A percentile compares a stretch with the other conserved stretches of the same genome.
Evolutionary conservation across 2,888 invertebrate species (phyloP).

Genomic region (Oeneis ivallda): DNA sequence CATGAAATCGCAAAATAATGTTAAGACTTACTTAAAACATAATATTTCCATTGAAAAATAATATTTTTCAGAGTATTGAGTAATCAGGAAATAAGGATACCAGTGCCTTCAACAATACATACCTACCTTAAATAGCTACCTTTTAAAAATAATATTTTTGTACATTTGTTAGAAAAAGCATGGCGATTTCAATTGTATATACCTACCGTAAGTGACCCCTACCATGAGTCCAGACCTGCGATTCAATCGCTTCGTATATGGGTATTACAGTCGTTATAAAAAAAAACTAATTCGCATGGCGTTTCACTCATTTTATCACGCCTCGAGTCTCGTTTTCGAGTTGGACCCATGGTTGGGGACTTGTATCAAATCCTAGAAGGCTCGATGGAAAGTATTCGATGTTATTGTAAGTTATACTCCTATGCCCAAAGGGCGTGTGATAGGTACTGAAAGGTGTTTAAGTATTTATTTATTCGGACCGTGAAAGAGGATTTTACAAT

Average conservation of each 20-base stretch:
- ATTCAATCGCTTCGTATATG: conserved; percentile 37
- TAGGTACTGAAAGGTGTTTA: conserved; percentile 59
- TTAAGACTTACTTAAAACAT: conserved; percentile 41
- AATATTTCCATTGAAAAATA: conserved; percentile 44
- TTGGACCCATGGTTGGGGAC: conserved; percentile 45
- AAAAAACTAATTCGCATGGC: conserved; percentile 39
- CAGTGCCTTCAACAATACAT: conserved; percentile 81
- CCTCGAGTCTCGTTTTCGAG: conserved; percentile 38
- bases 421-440: conserved; percentile 70
- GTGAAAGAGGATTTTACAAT: conserved; percentile 78
- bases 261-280: conserved; percentile 40
- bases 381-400: conserved; percentile 65
- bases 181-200: conserved; percentile 56
- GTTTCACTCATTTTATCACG: conserved; percentile 37
- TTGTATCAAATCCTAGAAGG: conserved; percentile 55
- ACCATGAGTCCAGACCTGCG: conserved; percentile 44
- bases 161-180: conserved; percentile 66
- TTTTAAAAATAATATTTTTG: conserved; percentile 74
- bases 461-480: conserved; percentile 80
- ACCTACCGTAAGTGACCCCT: conserved; percentile 39
- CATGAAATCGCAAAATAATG: conserved; percentile 60
- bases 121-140: conserved; percentile 68
- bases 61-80: conserved; percentile 56
- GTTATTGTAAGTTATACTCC: conserved; percentile 59
- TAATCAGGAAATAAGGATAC: conserved; percentile 65